Evolutionary conservation across 2,797 vertebrate species (phyloP), one percentile per base, ranked within the genome.

Genomic region (Rhadinocentrus ornatus): DNA sequence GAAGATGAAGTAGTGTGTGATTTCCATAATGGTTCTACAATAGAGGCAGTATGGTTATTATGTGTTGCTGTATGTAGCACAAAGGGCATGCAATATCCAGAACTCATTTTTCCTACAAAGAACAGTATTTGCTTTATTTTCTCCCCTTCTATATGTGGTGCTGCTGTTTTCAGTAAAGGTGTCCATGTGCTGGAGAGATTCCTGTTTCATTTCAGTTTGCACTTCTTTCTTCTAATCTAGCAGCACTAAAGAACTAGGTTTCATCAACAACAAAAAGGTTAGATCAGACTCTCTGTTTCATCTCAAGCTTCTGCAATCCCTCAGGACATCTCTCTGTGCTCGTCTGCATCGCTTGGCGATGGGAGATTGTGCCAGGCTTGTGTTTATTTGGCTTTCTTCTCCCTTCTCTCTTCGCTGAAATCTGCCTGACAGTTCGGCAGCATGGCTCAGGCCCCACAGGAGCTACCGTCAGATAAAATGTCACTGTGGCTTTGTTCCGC

Each of bases 241-340:
- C 65, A 70, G 75, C 81, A 78, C 88, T 84, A 93, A 88, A 92
- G 88, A 89, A 88, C 68, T 57, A 68, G 78, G 84, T 90, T 90
- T 85, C 82, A 85, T 83, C 86, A 86, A 86, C 87, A 88, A 87
- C 84, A 91, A 89, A 88, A 85, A 91, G 89, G 92, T 93, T 91
- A 92, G 88, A 92, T 92, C 91, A 92, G 44, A 55, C 83, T 92
- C 92, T 92, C 88, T 67, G 89, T 94, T 94, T 94, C 93, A 94
- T 94, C 92, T 92, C 59, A 50, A 81, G 84, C 84, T 85, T 86
- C 86, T 83, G 81, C 78, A 29, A 84, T 91, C 92, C 90, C 91
- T 41, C 7, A 85, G 84, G 92, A 91, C 39, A 50, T 55, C 81
- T 84, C 84, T 82, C 84, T 78, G 78, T 55, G 84, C 84, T 88